These are phyloP conservation scores for Pinctada fucata DNA, from an alignment of 2,888 invertebrate genomes.

Conservation along the genomic window DNA sequence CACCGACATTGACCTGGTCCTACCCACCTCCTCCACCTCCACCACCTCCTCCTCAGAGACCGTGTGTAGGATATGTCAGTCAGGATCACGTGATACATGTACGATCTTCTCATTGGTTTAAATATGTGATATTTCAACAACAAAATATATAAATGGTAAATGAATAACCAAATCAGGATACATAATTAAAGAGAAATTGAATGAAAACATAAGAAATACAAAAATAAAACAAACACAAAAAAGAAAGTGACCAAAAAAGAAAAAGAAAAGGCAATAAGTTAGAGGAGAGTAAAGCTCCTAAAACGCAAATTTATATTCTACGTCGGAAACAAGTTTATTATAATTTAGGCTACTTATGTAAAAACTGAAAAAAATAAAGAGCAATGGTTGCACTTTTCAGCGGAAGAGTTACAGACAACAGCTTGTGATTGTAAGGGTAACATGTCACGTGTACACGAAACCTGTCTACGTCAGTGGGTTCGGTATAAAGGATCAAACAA, in stretches of 20 bases:
- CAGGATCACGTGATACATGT: slow-evolving; percentile 33
- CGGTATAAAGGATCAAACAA: slow-evolving; percentile 55
- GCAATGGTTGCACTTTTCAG: slow-evolving; percentile 27
- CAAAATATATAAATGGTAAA: neutral
- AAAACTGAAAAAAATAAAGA: too few relatives aligned
- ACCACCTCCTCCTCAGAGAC: slow-evolving; percentile 25
- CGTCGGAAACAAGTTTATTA: too few relatives aligned
- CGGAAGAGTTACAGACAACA: slow-evolving; percentile 44
- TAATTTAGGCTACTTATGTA: too few relatives aligned
- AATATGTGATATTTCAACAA: neutral
- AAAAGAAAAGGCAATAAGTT: too few relatives aligned
- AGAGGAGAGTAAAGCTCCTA: too few relatives aligned
- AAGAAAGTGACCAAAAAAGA: too few relatives aligned
- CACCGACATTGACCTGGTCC: slow-evolving; percentile 1
- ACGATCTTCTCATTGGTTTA: neutral
- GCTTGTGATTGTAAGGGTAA: slow-evolving; percentile 56
- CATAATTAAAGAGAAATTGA: neutral
- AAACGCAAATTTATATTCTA: too few relatives aligned
- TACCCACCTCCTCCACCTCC: slow-evolving; percentile 3
- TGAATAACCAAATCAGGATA: neutral
- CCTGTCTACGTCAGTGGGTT: slow-evolving; percentile 60
- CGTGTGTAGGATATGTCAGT: slow-evolving; percentile 41
- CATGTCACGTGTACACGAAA: slow-evolving; percentile 50
- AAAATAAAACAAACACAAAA: too few relatives aligned
- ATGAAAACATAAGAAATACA: too few relatives aligned